Conservation (phyloP, 2,888 invertebrate species). For the Encarsia formosa region DNA sequence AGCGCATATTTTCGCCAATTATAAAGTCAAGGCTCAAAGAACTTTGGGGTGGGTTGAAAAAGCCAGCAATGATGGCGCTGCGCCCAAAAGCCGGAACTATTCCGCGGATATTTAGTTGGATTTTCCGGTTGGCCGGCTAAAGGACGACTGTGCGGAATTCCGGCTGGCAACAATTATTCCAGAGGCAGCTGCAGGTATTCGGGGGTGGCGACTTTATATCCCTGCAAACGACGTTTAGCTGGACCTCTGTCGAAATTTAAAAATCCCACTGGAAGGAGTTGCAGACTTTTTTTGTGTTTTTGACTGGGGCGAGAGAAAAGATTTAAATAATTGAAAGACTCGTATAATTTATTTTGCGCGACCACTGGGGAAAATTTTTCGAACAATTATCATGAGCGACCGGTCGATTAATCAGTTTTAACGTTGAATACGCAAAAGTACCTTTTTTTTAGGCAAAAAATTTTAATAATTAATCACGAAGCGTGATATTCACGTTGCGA, state of each 20-base stretch:
- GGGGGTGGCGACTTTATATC: slow-evolving; percentile 2
- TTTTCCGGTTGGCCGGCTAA: slow-evolving; percentile 3
- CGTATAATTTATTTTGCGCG: too few relatives aligned
- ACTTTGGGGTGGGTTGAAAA: too few relatives aligned
- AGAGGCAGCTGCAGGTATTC: slow-evolving; percentile 27
- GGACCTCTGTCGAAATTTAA: slow-evolving; percentile 21
- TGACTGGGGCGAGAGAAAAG: neutral
- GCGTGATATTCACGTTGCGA: too few relatives aligned
- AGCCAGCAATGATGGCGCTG: neutral
- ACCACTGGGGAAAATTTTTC: too few relatives aligned
- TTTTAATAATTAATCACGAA: too few relatives aligned
- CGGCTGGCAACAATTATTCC: neutral
- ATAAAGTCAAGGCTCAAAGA: too few relatives aligned
- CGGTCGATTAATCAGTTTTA: slow-evolving; percentile 19
- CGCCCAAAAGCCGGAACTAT: neutral
- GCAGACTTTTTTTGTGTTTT: slow-evolving; percentile 2
- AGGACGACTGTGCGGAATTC: neutral
- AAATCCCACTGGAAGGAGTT: slow-evolving; percentile 7
- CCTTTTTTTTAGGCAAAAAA: too few relatives aligned
- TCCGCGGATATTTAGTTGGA: slow-evolving; percentile 12
- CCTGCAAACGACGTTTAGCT: slow-evolving; percentile 9
- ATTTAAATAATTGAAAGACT: too few relatives aligned
- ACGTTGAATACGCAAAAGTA: too few relatives aligned
- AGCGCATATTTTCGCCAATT: slow-evolving; percentile 1
- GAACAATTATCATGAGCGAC: too few relatives aligned